Percentiles rank a stretch among this genome's conserved stretches.
Evolutionary conservation across 2,888 invertebrate genomes (phyloP).

Genomic region (Aporophyla nigra): DNA sequence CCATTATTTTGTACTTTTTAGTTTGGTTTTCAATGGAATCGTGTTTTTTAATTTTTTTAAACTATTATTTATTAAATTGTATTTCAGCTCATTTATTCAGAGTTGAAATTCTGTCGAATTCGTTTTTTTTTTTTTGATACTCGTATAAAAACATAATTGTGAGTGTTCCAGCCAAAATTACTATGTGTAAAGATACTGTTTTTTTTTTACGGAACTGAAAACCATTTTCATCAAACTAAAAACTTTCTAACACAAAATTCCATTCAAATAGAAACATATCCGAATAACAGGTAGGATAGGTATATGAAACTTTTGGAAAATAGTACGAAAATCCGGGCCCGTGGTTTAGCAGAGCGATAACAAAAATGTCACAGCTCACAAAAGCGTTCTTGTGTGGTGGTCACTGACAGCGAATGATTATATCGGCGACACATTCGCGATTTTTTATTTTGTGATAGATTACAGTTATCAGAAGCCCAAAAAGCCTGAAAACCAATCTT

Average conservation of each 20-base stretch:
- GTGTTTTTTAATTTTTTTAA: too few species aligned
- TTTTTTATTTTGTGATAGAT: slow-evolving; percentile 11
- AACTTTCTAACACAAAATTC: slow-evolving; percentile 9
- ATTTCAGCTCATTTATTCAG: neutral
- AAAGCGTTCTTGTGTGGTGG: slow-evolving; percentile 56
- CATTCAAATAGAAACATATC: slow-evolving; percentile 59
- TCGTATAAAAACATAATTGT: neutral
- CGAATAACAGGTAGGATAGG: slow-evolving; percentile 55
- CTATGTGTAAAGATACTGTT: neutral
- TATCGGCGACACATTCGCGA: slow-evolving; percentile 41
- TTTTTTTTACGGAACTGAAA: neutral
- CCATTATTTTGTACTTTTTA: too few species aligned
- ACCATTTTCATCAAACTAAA: neutral
- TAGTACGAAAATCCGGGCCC: slow-evolving; percentile 63
- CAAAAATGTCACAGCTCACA: slow-evolving; percentile 70
- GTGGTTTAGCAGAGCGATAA: slow-evolving; percentile 68
- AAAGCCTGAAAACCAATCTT: too few species aligned
- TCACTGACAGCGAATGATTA: slow-evolving; percentile 56
- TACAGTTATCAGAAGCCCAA: too few species aligned
- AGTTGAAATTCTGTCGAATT: too few species aligned
- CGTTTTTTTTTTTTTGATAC: neutral
- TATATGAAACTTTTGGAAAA: slow-evolving; percentile 52
- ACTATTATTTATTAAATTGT: too few species aligned
- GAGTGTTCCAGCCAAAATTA: neutral
- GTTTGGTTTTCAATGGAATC: too few species aligned